A percentile compares a stretch with the other conserved stretches of the same genome.
phyloP scores from a whole-genome alignment of 2,113 vertebrate species.

The Scortum barcoo region DNA sequence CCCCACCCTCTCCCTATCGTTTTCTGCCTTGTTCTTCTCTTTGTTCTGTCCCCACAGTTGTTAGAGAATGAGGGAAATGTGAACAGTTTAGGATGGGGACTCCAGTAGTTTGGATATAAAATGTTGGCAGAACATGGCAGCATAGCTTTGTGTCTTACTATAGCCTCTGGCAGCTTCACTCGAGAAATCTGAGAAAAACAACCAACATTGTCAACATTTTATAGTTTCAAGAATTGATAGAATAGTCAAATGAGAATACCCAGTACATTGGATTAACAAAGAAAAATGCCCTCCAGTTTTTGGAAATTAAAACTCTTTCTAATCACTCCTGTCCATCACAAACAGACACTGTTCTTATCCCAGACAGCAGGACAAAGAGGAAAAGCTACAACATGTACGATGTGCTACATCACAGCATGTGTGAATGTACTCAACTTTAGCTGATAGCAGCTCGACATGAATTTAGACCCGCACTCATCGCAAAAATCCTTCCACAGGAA shows the following conservation, averaged over 20 bases:
- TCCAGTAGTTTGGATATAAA: constrained; percentile 6
- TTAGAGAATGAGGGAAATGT: not conserved
- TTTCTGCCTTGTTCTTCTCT: constrained; percentile 16
- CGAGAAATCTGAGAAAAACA: not conserved
- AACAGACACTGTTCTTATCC: too few species aligned
- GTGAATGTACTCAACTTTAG: not conserved
- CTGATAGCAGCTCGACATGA: not conserved
- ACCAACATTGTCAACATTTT: too few species aligned
- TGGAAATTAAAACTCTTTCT: too few species aligned
- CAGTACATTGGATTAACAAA: too few species aligned
- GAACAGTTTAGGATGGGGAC: not conserved
- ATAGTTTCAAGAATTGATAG: too few species aligned
- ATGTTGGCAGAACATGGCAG: not conserved
- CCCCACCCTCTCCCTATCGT: not conserved
- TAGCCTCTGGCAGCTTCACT: constrained; percentile 2
- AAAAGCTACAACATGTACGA: not conserved
- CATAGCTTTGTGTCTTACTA: not conserved
- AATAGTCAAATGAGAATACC: too few species aligned
- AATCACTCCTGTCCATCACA: too few species aligned
- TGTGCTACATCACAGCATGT: not conserved
- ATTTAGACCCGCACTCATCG: not conserved
- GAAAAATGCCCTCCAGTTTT: too few species aligned
- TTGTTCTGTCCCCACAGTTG: constrained; percentile 34
- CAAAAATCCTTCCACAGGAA: not conserved
- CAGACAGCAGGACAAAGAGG: not conserved